A percentile compares a stretch with the other conserved stretches of the same genome.
Evolutionary conservation across 2,888 invertebrate genomes (phyloP).

Genomic region (Fabriciana adippe): DNA sequence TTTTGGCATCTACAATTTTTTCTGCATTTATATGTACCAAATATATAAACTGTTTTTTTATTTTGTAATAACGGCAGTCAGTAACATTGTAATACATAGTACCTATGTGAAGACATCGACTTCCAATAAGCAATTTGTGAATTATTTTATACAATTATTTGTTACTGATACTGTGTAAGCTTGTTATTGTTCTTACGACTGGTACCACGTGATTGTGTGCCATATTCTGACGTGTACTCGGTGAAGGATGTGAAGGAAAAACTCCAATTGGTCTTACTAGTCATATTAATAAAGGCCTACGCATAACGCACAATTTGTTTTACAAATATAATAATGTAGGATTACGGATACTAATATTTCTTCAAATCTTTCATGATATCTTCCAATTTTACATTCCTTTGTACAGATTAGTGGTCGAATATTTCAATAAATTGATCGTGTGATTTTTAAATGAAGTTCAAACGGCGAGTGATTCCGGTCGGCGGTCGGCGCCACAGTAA

Average conservation of each 20-base stretch:
- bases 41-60: slow-evolving; percentile 13
- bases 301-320: slow-evolving; percentile 69
- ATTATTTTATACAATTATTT: slow-evolving; percentile 12
- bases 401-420: slow-evolving; percentile 50
- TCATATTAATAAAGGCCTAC: slow-evolving; percentile 77
- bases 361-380: slow-evolving; percentile 46
- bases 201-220: slow-evolving; percentile 31
- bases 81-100: slow-evolving; percentile 1
- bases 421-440: slow-evolving; percentile 47
- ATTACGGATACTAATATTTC: slow-evolving; percentile 31
- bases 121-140: slow-evolving; percentile 16
- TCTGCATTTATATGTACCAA: slow-evolving; percentile 17
- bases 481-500: slow-evolving; percentile 56
- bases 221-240: slow-evolving; percentile 18
- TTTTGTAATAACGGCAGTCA: not conserved
- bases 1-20: not conserved
- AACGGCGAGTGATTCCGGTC: slow-evolving; percentile 58
- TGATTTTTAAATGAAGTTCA: slow-evolving; percentile 75
- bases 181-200: slow-evolving; percentile 17
- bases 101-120: slow-evolving; percentile 15
- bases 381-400: slow-evolving; percentile 76
- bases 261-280: slow-evolving; percentile 61
- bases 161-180: slow-evolving; percentile 6
- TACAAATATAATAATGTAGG: slow-evolving; percentile 46
- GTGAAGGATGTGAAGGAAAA: not conserved